Base-by-base conservation (phyloP, 2,888 invertebrate genomes). In the Pomacea canaliculata region DNA sequence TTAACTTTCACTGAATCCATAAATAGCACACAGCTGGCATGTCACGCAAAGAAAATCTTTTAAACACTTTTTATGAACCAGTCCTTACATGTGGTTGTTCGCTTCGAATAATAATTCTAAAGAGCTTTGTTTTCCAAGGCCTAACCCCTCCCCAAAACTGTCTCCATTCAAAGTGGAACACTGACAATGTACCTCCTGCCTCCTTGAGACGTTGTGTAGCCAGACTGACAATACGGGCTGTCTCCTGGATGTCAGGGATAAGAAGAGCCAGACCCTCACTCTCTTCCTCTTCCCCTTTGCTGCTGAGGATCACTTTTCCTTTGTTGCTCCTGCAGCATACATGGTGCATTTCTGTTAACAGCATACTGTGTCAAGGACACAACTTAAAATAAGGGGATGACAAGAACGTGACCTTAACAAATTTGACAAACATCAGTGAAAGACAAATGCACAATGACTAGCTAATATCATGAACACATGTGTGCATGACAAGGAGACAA, bases 181-280 rank as follows among this genome's bases (percentile, higher is more conserved):
- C 37, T 37, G 37, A 37, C 37, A 37, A 37, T 37, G 5, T 79
- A 84, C 85, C 84, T 76, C 78, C 76, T n/a, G 78, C 79, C 27
- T 83, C 83, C 73, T 83, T 83, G 27, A 87, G 73, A 59, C 85
- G 83, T 67, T 87, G 84, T 46, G 86, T 87, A 19, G 89, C 85
- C 18, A 84, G 73, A 85, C 91, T 89, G 65, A 92, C 92, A 71
- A 92, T 89, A 70, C 86, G 83, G 8, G 92, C 92, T 1, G 92
- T 92, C 69, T 93, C 94, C 91, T 96, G 96, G 87, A 97, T 97
- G 88, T 97, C 97, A 0, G 96, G 96, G 89, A 97, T 97, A 62
- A 97, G 93, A 77, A 95, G 93, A 0, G 97, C 96, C 71, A 97
- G 92, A 1, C 97, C 97, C 89, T 97, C 97, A 87, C 96, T 96